Evolutionary conservation across 2,113 vertebrate genomes (phyloP).

Genomic region (Mobula hypostoma): DNA sequence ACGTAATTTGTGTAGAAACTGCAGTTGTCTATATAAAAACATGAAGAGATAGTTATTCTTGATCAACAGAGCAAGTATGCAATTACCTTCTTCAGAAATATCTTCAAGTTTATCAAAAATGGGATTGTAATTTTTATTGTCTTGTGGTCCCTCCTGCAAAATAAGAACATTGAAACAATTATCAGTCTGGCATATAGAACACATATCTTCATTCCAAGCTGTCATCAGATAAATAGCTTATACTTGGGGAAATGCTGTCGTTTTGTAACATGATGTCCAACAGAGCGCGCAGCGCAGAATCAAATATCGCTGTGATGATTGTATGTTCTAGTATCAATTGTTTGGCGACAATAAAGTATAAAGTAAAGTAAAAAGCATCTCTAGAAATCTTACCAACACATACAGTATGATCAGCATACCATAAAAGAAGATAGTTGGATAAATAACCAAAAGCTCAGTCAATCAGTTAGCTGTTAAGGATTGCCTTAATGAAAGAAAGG

Average conservation of each 20-base stretch:
- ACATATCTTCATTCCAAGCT: no score
- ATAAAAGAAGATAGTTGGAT: no score
- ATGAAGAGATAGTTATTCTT: not conserved
- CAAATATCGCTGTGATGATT: no score
- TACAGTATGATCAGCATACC: no score
- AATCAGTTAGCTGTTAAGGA: no score
- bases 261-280: not conserved
- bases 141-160: slow-evolving; percentile 56
- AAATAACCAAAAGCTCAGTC: no score
- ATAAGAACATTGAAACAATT: not conserved
- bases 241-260: not conserved
- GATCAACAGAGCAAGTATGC: not conserved
- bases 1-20: not conserved
- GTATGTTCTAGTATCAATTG: no score
- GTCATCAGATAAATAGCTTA: not conserved
- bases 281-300: no score
- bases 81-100: slow-evolving; percentile 54
- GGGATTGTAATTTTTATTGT: slow-evolving; percentile 55
- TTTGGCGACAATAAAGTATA: no score
- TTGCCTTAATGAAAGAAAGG: no score
- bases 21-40: not conserved
- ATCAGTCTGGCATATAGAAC: not conserved
- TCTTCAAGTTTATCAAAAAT: slow-evolving; percentile 50
- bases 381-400: no score
- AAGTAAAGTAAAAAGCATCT: no score